Conservation (phyloP, 2,888 invertebrate genomes). For the Liodrosophila aerea region DNA sequence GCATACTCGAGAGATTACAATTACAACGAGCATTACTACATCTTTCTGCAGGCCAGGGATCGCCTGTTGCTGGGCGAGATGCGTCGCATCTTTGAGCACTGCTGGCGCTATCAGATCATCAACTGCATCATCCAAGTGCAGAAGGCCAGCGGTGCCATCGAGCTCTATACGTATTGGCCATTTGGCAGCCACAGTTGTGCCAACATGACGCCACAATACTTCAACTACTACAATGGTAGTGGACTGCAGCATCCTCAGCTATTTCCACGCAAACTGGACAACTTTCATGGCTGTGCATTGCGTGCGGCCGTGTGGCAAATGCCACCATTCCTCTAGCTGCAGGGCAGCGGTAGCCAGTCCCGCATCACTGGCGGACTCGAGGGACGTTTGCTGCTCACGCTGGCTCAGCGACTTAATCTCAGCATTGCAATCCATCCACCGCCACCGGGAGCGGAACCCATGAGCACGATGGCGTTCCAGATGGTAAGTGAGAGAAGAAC, state of each 20-base stretch:
- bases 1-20: slow-evolving; percentile 59
- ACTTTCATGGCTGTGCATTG: slow-evolving; percentile 67
- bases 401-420: slow-evolving; percentile 61
- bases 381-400: slow-evolving; percentile 51
- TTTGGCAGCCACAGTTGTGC: slow-evolving; percentile 50
- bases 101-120: slow-evolving; percentile 71
- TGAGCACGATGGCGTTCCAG: slow-evolving; percentile 34
- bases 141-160: slow-evolving; percentile 59
- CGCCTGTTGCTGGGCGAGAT: slow-evolving; percentile 53
- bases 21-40: slow-evolving; percentile 72
- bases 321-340: slow-evolving; percentile 52
- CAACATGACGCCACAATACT: slow-evolving; percentile 45
- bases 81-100: slow-evolving; percentile 68
- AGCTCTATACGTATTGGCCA: slow-evolving; percentile 74
- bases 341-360: neutral
- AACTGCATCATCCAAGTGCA: slow-evolving; percentile 77
- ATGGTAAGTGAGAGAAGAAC: slow-evolving; percentile 60
- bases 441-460: slow-evolving; percentile 13
- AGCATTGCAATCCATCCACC: slow-evolving; percentile 30
- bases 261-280: slow-evolving; percentile 64
- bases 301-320: slow-evolving; percentile 45
- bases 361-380: slow-evolving; percentile 57
- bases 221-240: slow-evolving; percentile 60
- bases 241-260: slow-evolving; percentile 37
- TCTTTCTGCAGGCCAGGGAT: slow-evolving; percentile 70